Evolutionary conservation across 2,888 invertebrate genomes (phyloP).

Genomic region (Polia nebulosa): DNA sequence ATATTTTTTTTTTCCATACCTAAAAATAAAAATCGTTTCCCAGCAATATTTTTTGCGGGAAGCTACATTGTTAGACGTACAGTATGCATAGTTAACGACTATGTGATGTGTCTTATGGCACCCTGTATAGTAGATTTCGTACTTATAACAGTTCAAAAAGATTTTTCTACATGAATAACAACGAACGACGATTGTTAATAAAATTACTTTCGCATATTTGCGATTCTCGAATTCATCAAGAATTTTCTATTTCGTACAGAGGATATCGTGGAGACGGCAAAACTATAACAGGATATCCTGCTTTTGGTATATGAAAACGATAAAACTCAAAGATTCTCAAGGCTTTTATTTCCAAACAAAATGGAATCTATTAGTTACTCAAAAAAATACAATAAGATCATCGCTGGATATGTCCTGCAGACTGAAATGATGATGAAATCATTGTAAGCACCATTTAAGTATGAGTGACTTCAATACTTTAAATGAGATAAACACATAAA

Average conservation of each 20-base stretch:
- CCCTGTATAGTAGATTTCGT: too few species aligned
- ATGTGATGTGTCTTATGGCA: too few species aligned
- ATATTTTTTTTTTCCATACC: too few species aligned
- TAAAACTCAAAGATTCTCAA: constrained; percentile 40
- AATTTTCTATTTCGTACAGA: constrained; percentile 14
- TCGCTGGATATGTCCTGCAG: too few species aligned
- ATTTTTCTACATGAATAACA: constrained; percentile 12
- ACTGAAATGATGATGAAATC: too few species aligned
- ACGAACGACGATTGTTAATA: background rate
- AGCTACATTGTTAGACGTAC: too few species aligned
- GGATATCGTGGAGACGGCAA: background rate
- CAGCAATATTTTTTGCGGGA: too few species aligned
- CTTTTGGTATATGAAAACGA: constrained; percentile 36
- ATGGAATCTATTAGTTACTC: constrained; percentile 21
- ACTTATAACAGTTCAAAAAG: too few species aligned
- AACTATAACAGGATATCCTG: constrained; percentile 60
- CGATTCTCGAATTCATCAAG: constrained; percentile 7
- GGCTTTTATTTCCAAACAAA: constrained; percentile 31
- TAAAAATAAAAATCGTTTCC: too few species aligned
- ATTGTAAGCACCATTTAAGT: too few species aligned
- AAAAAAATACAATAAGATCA: too few species aligned
- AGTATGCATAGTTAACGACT: too few species aligned
- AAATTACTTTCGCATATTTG: background rate
- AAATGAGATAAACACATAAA: background rate
- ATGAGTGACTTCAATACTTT: background rate